Conservation (phyloP, 2,797 vertebrate genomes). For the Orientallactaga sibirica region DNA sequence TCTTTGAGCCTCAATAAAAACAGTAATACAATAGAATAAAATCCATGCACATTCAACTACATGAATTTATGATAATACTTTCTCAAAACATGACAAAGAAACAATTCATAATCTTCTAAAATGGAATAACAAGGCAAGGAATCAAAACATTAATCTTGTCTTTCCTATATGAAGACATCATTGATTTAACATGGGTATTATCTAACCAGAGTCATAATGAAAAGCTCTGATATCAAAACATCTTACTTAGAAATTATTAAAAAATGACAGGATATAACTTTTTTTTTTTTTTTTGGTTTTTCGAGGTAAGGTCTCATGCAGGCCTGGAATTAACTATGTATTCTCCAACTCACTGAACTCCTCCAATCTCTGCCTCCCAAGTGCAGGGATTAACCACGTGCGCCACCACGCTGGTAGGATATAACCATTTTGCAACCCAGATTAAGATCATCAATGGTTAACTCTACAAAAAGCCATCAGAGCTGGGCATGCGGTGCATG, state of each 20-base stretch:
- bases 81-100: constrained; percentile 27
- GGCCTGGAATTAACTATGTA: too few species aligned
- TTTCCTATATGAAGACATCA: constrained; percentile 14
- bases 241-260: constrained; percentile 22
- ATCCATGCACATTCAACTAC: neutral
- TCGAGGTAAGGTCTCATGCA: too few species aligned
- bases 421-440: constrained; percentile 13
- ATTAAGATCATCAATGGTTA: neutral
- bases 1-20: constrained; percentile 29
- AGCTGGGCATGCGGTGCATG: neutral
- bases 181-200: neutral
- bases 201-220: neutral
- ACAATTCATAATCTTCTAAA: constrained; percentile 13
- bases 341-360: too few species aligned
- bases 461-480: neutral
- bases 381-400: too few species aligned
- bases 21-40: neutral
- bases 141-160: constrained; percentile 7
- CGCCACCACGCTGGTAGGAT: too few species aligned
- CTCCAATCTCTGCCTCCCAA: too few species aligned
- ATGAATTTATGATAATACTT: constrained; percentile 20
- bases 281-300: too few species aligned
- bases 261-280: neutral
- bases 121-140: neutral
- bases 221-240: neutral